Base-by-base conservation (phyloP, 2,888 invertebrate species). In the Tortricodes alternella region DNA sequence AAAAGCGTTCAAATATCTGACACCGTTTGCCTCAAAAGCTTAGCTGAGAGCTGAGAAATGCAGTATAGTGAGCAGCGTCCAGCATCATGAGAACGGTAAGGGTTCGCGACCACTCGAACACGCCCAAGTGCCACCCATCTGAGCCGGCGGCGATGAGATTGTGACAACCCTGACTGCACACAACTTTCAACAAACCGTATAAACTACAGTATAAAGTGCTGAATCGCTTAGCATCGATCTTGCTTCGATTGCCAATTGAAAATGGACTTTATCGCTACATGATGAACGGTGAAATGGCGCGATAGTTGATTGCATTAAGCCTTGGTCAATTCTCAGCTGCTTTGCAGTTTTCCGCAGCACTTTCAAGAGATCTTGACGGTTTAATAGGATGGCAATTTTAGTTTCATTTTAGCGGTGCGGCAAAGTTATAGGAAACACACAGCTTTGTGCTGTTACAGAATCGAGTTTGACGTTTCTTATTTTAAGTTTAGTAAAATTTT, bases 21-120 rank as follows among this genome's bases (percentile, higher is more conserved):
- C 27, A 52, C 27, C 44, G 35, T 44, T 46, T 11, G 18, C 35
- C 15, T 32, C 23, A 11, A n/a, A n/a, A 11, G 46, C 21, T 18
- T 16, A 13, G 13, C 6, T 13, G 21, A 39, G 21, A 39, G 15
- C 13, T 39, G 21, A 6, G 23, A 41, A 27, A 34, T 24, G 41
- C 24, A 16, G 9, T 38, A 32, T 37, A 55, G 55, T 55, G n/a
- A n/a, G 55, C 50, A 57, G 51, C 35, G 52, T 41, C 46, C 34
- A 32, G 73, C 69, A 62, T 61, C 66, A 66, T 61, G 69, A 41
- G 53, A 43, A 43, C 56, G 46, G 51, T 35, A 69, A 73, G 70
- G 67, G 74, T 15, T 58, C 61, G 70, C 59, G 62, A 72, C 75
- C 82, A 77, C 85, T 79, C 68, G 67, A 80, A 85, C 85, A 85